Evolutionary conservation across 2,113 vertebrate species (phyloP), one percentile per base, ranked within the genome.

Genomic region (Ornithorhynchus anatinus): DNA sequence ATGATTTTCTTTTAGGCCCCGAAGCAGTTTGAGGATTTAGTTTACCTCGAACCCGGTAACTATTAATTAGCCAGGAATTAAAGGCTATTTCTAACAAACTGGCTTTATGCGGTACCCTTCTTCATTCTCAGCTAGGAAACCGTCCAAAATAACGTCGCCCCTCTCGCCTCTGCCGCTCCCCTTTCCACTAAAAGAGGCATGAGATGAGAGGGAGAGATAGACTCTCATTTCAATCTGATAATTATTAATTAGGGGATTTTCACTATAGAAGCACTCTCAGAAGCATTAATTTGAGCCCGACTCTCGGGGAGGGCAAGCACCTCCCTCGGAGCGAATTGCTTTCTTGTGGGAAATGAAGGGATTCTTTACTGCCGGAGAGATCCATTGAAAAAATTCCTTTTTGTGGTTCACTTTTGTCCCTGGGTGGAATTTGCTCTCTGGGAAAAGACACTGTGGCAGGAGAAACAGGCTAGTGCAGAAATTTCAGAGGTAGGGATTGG

Each of bases 71-170:
- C n/a, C n/a, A n/a, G n/a, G n/a, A n/a, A n/a, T n/a, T n/a, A n/a
- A n/a, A n/a, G 50, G 65, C 54, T 74, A 20, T 59, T 71, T 84
- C 69, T 74, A 42, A 59, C 65, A 64, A 59, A 62, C 39, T 62
- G 27, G 32, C 32, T 69, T 29, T 65, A n/a, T 58, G 11, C 50
- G 52, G 37, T 57, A 36, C 5, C n/a, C 45, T 60, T 60, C 45
- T 74, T 74, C 33, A 44, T 37, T 27, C 33, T 47, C 16, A 75
- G 17, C 23, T 36, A 43, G 61, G 13, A 61, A 57, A 51, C 17
- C 40, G 20, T 57, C 59, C n/a, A 17, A 11, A 31, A 22, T 70
- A 60, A 64, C 36, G 69, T 7, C 53, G 8, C 15, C 54, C 42
- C 5, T 31, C 22, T 51, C 35, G 57, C 9, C 31, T 52, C 44